Percentiles rank a stretch among this genome's conserved stretches.
These are phyloP conservation scores for Drosophila orosa DNA, from an alignment of 1,140 invertebrate genomes.

Conservation along the genomic window DNA sequence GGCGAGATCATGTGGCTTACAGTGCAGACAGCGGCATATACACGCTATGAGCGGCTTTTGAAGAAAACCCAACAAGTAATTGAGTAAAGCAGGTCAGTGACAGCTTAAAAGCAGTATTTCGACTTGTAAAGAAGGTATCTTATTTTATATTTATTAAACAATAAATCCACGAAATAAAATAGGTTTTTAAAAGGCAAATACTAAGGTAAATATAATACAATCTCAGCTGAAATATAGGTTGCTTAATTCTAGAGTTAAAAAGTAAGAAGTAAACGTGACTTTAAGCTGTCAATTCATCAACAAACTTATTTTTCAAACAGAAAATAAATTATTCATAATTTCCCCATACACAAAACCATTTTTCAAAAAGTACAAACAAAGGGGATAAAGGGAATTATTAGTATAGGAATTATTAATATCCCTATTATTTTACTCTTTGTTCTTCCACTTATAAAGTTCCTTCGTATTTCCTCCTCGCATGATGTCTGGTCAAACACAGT, in stretches of 20 bases:
- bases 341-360: background rate
- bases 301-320: background rate
- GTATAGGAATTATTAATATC: background rate
- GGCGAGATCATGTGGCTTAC: slow-evolving; percentile 24
- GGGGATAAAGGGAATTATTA: background rate
- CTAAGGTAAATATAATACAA: background rate
- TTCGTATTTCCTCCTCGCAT: background rate
- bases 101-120: background rate
- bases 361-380: background rate
- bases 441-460: background rate
- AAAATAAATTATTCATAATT: background rate
- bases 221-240: background rate
- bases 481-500: slow-evolving; percentile 27
- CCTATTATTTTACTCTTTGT: slow-evolving; percentile 1
- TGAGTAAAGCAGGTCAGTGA: slow-evolving; percentile 13
- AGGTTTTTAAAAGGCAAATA: background rate
- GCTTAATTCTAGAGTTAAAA: background rate
- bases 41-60: background rate
- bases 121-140: background rate
- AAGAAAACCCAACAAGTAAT: slow-evolving; percentile 1
- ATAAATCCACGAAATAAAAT: background rate
- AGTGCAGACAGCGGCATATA: background rate
- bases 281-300: background rate
- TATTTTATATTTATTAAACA: background rate
- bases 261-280: background rate